Percentiles rank a stretch among this genome's conserved stretches.
phyloP scores from a whole-genome alignment of 2,797 vertebrate species.

The Pseudochaenichthys georgianus region DNA sequence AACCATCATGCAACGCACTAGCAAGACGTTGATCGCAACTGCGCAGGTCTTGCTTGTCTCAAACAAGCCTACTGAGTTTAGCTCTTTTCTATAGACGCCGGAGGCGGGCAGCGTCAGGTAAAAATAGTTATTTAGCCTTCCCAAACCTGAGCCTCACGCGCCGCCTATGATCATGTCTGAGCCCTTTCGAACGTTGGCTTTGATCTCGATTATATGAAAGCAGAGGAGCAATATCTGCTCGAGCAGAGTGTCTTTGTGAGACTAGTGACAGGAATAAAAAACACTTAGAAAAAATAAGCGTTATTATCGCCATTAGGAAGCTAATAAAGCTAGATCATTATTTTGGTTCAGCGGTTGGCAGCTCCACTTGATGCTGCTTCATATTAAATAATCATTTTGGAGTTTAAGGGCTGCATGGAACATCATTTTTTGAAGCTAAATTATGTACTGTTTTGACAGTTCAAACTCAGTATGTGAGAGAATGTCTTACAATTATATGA shows the following conservation, averaged over 20 bases:
- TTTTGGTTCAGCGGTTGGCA: conserved; percentile 35
- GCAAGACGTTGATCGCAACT: no score
- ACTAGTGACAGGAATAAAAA: conserved; percentile 43
- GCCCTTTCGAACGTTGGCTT: neutral
- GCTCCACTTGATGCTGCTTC: neutral
- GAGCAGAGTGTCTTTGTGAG: conserved; percentile 19
- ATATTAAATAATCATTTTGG: conserved; percentile 5
- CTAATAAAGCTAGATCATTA: conserved; percentile 43
- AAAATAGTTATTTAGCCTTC: no score
- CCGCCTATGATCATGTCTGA: neutral
- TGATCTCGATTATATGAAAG: conserved; percentile 42
- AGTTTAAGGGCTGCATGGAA: conserved; percentile 18
- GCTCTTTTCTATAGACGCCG: no score
- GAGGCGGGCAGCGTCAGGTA: no score
- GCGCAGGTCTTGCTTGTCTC: no score
- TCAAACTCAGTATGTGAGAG: neutral
- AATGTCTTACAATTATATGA: conserved; percentile 11
- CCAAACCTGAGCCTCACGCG: no score
- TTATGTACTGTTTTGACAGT: neutral
- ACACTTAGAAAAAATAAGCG: neutral
- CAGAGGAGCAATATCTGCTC: conserved; percentile 21
- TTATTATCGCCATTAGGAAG: conserved; percentile 21
- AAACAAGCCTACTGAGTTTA: no score
- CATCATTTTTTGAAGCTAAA: conserved; percentile 10
- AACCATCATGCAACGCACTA: no score